Percentiles rank a stretch among this genome's conserved stretches.
Conservation (phyloP, 2,113 vertebrate species). For the Cichladusa arquata region DNA sequence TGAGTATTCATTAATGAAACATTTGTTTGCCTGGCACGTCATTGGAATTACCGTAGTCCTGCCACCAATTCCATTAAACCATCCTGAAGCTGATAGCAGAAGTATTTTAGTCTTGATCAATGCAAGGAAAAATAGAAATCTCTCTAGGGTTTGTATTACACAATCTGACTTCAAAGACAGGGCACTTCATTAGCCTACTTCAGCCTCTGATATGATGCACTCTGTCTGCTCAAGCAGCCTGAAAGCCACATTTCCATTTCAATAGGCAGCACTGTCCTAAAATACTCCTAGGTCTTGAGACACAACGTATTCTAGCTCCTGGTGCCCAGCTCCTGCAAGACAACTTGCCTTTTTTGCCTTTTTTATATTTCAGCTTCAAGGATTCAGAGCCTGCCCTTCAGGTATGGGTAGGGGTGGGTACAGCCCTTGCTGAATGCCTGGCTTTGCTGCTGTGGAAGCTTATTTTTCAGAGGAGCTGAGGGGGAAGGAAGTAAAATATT, state of each 20-base stretch:
- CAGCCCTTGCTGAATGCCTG: neutral
- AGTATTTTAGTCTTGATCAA: conserved; percentile 4
- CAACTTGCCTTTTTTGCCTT: neutral
- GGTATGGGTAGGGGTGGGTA: neutral
- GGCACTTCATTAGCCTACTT: neutral
- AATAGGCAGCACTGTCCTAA: conserved; percentile 2
- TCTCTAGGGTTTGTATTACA: neutral
- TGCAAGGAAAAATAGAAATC: neutral
- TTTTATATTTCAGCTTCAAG: neutral
- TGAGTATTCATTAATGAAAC: neutral
- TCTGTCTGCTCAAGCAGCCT: neutral
- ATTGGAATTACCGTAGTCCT: neutral
- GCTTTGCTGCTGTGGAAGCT: neutral
- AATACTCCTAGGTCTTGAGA: neutral
- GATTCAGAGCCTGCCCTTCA: neutral
- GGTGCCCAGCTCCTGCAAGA: neutral
- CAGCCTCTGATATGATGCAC: neutral
- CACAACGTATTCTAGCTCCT: neutral
- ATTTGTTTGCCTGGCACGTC: neutral
- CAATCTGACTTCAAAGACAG: neutral
- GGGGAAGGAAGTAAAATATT: neutral
- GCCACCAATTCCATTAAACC: neutral
- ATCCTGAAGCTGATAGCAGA: neutral
- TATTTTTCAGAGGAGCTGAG: neutral
- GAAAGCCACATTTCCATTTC: conserved; percentile 20